Percentiles rank a stretch among this genome's conserved stretches.
Conservation (phyloP, 2,113 vertebrate genomes). For the Rhinoptilus africanus region DNA sequence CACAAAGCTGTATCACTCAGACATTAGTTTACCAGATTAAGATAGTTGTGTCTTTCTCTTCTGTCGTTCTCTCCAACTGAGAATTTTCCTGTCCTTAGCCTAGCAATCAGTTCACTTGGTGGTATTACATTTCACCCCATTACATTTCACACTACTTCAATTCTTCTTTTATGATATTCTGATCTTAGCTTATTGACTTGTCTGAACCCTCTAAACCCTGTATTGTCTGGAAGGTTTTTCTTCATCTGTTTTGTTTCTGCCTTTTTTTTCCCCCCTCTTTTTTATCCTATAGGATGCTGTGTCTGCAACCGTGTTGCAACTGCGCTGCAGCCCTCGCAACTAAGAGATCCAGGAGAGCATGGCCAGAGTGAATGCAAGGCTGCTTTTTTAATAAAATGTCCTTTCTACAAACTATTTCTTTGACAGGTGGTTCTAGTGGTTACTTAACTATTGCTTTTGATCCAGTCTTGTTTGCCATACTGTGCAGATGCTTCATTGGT, state of each 20-base stretch:
- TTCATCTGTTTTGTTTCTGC: neutral
- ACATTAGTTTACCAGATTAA: neutral
- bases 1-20: neutral
- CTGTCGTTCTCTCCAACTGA: neutral
- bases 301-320: neutral
- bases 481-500: neutral
- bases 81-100: neutral
- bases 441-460: neutral
- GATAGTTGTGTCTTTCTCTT: neutral
- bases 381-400: neutral
- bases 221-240: neutral
- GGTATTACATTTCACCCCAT: neutral
- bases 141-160: neutral
- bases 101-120: neutral
- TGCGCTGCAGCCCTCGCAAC: neutral
- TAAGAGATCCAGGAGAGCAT: neutral
- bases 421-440: neutral
- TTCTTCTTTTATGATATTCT: neutral
- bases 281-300: neutral
- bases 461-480: neutral
- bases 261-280: neutral
- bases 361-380: neutral
- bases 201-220: neutral
- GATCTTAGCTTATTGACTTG: neutral
- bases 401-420: neutral